Base-by-base conservation (phyloP, 2,113 vertebrate species). In the Poeciliopsis occidentalis region DNA sequence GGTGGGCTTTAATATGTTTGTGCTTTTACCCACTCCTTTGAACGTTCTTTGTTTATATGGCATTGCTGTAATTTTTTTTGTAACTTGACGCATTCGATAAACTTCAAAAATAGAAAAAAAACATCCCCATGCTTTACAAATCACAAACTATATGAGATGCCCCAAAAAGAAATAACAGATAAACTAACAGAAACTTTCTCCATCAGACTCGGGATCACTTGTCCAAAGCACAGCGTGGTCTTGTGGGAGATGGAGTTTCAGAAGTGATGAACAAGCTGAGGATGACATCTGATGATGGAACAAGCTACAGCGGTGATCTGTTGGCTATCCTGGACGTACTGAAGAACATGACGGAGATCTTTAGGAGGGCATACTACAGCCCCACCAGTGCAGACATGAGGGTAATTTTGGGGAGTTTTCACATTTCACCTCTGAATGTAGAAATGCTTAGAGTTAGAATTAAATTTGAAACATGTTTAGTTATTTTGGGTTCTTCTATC, bases 281-380 rank as follows among this genome's bases (percentile, higher is more conserved):
- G 78, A 96, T 96, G 87, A 97, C 96, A 11, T 98, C 98, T 41
- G 97, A 97, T 74, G 97, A 99, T 2, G 97, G 97, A 2, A 96
- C 97, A 75, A 99, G 97, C 91, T 99, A 99, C 93, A 99, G 98
- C 0, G 98, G 98, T 4, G 98, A 99, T 78, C 91, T 99, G 64
- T 87, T 99, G 34, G 97, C 97, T 78, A 97, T 97, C 61, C 89
- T 99, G 0, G 97, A 99, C 0, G 84, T 98, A 62, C 93, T 99
- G 80, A 96, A 96, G 93, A 99, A 99, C 84, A 92, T 99, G 96
- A 99, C 98, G 0, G 97, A 99, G 94, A 99, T 99, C 89, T 99
- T 99, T 93, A 95, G 97, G 29, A 95, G 97, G 85, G 95, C 96
- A 0, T 97, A 98, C 75, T 95, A 98, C 82, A 99, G 95, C 80